Evolutionary conservation across 2,888 invertebrate species (phyloP), one percentile per base, ranked within the genome.

Genomic region (Drosophila affinis): DNA sequence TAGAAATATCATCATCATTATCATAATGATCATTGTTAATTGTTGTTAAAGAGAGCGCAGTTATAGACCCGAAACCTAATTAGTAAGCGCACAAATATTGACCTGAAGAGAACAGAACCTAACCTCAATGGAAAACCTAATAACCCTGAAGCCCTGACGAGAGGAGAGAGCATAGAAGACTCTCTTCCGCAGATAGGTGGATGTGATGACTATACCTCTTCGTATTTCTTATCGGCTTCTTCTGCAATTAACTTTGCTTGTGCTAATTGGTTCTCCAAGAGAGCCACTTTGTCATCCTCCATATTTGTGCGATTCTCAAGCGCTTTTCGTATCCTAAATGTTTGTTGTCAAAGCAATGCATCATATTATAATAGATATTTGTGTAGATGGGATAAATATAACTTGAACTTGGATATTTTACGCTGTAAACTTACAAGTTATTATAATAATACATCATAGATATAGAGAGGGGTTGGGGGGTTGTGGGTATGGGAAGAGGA

Each of bases 211-310:
- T 88, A 93, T 94, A 99, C 99, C 99, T 99, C 99, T 95, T 99
- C 99, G 93, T 99, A 99, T 97, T 99, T 99, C 94, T 98, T 97
- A 95, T 99, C 99, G 88, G 99, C 98, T 94, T 99, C 99, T 94
- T 99, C 99, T 87, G 99, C 99, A 94, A 99, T 99, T 94, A 98
- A 96, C 95, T 99, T 99, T 93, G 99, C 99, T 94, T 99, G 99
- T 89, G 98, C 95, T 93, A 99, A 96, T 94, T 99, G 99, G 90
- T 97, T 96, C 93, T 99, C 99, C 94, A 99, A 95, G 92, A 97
- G 96, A 93, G 97, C 96, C 93, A 99, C 98, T 93, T 99, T 96
- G 94, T 99, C 99, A 92, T 99, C 99, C 94, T 99, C 99, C 97
- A 98, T 98, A 94, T 98, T 98, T 93, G 97, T 92, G 93, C 99